Base-by-base conservation (phyloP, 2,888 invertebrate species). In the Lathronympha strigana region DNA sequence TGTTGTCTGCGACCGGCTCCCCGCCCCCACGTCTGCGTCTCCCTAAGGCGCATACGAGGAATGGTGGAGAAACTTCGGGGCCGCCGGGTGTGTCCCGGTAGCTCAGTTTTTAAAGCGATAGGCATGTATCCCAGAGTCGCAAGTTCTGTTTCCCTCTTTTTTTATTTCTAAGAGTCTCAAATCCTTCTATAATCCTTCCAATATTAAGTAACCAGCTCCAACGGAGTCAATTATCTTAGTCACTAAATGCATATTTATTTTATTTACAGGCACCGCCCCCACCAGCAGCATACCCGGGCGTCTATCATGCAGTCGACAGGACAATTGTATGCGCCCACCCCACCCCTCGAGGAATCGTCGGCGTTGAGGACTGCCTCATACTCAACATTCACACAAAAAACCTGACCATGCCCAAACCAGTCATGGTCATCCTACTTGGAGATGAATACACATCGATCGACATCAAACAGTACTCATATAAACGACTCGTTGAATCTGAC, bases 401-500 rank as follows among this genome's bases (percentile, higher is more conserved):
- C 64, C 67, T 77, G 0, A 82, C 80, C 1, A 74, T 73, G 0
- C 71, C 76, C 0, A 86, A 85, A 71, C 90, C 92, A 6, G 88
- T 91, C 1, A 49, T 91, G 8, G 88, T 92, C 1, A 88, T 86
- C 84, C 77, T 92, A 0, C 82, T 86, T 61, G 83, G 88, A 5
- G 84, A 89, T 70, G 86, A 87, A 33, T 90, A 86, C 67, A 74
- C 77, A 4, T 68, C 72, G 2, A 73, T 81, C 0, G 70, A 74
- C 17, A 73, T 73, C 0, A 78, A 76, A 23, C 70, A 79, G n/a
- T 75, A 75, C 23, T 81, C 87, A 0, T 92, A 93, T 19, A 92
- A 94, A 75, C 94, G 94, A 78, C 83, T 96, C 9, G 93, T 95
- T 0, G 90, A 94, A 36, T 93, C 94, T 54, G 85, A 94, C n/a